Evolutionary conservation across 2,888 invertebrate genomes (phyloP), one percentile per base, ranked within the genome.

Genomic region (Gari tellinella): DNA sequence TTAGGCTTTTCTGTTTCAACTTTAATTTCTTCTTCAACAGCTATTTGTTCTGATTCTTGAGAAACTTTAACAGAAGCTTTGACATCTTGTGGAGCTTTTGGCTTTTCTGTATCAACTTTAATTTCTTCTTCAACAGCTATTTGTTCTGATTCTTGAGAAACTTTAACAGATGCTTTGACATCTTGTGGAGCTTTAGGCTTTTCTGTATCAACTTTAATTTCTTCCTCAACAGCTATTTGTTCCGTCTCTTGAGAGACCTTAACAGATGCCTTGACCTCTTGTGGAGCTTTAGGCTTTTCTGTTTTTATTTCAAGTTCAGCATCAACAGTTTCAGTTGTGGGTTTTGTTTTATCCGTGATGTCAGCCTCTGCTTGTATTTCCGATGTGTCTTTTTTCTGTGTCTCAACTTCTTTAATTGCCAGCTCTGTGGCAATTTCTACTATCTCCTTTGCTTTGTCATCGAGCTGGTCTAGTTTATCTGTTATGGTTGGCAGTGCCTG

Each of bases 1-100:
- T 55, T 37, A 4, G 55, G 38, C 17, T 55, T 52, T 7, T 25
- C 49, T 21, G 17, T 15, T 53, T 53, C 21, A 8, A 26, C n/a
- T 41, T 43, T 56, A 21, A 53, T 38, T 10, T 12, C 25, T 17
- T 56, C 56, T 19, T 57, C 56, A 31, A 19, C 46, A 15, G 14
- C 17, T 46, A 46, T 46, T 46, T 46, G 17, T 46, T 46, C 15
- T 12, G 40, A 15, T 40, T 15, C 15, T 15, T 12, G 14, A 10
- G 8, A n/a, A 21, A 2, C 53, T 37, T 53, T 38, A 7, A n/a
- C 25, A 7, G 37, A 1, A 31, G 12, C 37, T 26, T 46, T 17
- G n/a, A n/a, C n/a, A n/a, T n/a, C n/a, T n/a, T n/a, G n/a, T 8
- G 14, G 10, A 14, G 55, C 8, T 40, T 55, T 37, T 4, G 38